Percentiles rank a stretch among this genome's conserved stretches.
Evolutionary conservation across 1,140 invertebrate species (phyloP).

Genomic region (Cardiocondyla obscurior): DNA sequence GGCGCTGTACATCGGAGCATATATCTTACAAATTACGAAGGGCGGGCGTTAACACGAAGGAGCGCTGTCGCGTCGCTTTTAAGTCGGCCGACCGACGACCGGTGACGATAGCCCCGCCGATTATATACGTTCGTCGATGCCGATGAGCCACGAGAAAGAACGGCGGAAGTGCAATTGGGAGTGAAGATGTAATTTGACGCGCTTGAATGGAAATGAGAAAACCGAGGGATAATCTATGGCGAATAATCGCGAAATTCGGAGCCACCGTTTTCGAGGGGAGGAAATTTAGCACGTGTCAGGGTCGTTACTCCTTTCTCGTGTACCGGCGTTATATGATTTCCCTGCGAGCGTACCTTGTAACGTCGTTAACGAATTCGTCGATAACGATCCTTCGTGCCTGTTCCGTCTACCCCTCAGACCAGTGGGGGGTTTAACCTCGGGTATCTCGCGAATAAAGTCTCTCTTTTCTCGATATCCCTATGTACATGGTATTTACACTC

Average conservation of each 20-base stretch:
- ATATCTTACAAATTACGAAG: conserved; percentile 76
- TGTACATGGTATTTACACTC: conserved; percentile 54
- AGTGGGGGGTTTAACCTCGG: conserved; percentile 45
- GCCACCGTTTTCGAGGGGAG: neutral
- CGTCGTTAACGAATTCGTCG: conserved; percentile 35
- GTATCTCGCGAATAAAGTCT: conserved; percentile 55
- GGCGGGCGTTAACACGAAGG: conserved; percentile 56
- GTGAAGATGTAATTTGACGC: neutral
- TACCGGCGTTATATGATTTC: neutral
- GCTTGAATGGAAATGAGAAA: neutral
- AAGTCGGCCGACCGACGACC: neutral
- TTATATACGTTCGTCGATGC: conserved; percentile 8
- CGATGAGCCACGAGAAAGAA: neutral
- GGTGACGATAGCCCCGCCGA: neutral
- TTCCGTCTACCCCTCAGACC: conserved; percentile 27
- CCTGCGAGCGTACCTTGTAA: conserved; percentile 27
- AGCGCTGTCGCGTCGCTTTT: conserved; percentile 41
- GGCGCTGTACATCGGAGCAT: conserved; percentile 78
- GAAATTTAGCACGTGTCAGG: neutral
- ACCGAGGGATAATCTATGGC: neutral
- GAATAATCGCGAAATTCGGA: neutral
- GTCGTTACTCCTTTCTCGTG: neutral
- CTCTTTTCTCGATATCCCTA: conserved; percentile 44
- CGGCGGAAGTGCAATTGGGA: neutral
- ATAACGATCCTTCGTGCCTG: conserved; percentile 55